Conservation (phyloP, 2,113 vertebrate species). For the Poicephalus gulielmi region DNA sequence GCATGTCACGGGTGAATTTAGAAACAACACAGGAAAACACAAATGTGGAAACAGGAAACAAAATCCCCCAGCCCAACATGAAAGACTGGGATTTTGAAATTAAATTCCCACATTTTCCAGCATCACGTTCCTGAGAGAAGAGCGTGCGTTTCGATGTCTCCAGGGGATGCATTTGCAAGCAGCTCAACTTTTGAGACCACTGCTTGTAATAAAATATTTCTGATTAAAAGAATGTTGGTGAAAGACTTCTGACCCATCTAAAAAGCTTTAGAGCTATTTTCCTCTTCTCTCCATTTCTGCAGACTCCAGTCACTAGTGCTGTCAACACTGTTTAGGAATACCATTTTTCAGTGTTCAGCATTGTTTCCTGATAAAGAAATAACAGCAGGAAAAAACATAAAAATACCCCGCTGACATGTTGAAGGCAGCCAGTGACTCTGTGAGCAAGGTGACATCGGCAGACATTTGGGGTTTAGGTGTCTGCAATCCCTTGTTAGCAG, state of each 20-base stretch:
- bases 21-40: background rate
- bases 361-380: constrained; percentile 20
- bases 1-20: background rate
- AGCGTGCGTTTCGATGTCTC: fast-evolving
- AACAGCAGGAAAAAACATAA: background rate
- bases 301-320: background rate
- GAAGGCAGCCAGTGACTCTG: background rate
- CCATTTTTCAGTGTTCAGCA: background rate
- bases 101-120: constrained; percentile 16
- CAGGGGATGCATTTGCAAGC: background rate
- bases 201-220: background rate
- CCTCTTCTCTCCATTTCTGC: background rate
- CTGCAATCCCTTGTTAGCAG: background rate
- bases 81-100: background rate
- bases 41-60: background rate
- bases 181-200: background rate
- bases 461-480: background rate
- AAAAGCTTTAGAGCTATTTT: background rate
- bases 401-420: background rate
- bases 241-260: constrained; percentile 1
- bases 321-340: background rate
- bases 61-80: background rate
- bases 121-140: background rate
- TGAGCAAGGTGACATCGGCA: constrained; percentile 2
- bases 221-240: constrained; percentile 11